phyloP scores from a whole-genome alignment of 2,888 invertebrate species.

The Dendrolimus houi region DNA sequence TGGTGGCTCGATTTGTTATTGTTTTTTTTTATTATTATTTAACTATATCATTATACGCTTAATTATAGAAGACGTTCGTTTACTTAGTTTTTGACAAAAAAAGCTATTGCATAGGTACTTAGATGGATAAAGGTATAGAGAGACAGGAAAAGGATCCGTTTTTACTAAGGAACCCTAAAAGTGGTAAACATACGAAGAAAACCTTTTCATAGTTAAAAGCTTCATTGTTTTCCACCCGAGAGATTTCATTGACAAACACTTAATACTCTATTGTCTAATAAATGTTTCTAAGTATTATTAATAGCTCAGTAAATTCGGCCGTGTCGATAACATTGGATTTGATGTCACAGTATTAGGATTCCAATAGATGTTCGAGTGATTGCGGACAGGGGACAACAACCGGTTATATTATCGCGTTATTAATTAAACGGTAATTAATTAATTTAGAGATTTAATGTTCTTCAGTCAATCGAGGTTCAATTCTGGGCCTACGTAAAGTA shows the following conservation, averaged over 20 bases:
- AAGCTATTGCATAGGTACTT: too few relatives aligned
- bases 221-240: neutral
- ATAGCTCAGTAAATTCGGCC: constrained; percentile 32
- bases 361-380: constrained; percentile 22
- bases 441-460: neutral
- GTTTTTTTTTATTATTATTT: too few relatives aligned
- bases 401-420: constrained; percentile 9
- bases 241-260: neutral
- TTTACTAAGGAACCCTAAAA: too few relatives aligned
- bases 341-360: constrained; percentile 45
- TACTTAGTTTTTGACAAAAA: too few relatives aligned
- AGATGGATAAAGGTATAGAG: too few relatives aligned
- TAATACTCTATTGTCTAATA: constrained; percentile 4
- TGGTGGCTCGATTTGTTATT: too few relatives aligned
- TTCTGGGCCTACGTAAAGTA: too few relatives aligned
- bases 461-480: neutral
- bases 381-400: constrained; percentile 34
- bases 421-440: constrained; percentile 5
- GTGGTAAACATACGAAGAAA: too few relatives aligned
- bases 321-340: constrained; percentile 50
- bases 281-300: constrained; percentile 23
- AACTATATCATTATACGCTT: too few relatives aligned
- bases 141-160: too few relatives aligned
- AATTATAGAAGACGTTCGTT: too few relatives aligned
- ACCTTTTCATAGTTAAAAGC: too few relatives aligned